Percentiles rank a stretch among this genome's conserved stretches.
These are phyloP conservation scores for Montipora capitata DNA, from an alignment of 92 coral and sea anemone species.

Conservation along the genomic window DNA sequence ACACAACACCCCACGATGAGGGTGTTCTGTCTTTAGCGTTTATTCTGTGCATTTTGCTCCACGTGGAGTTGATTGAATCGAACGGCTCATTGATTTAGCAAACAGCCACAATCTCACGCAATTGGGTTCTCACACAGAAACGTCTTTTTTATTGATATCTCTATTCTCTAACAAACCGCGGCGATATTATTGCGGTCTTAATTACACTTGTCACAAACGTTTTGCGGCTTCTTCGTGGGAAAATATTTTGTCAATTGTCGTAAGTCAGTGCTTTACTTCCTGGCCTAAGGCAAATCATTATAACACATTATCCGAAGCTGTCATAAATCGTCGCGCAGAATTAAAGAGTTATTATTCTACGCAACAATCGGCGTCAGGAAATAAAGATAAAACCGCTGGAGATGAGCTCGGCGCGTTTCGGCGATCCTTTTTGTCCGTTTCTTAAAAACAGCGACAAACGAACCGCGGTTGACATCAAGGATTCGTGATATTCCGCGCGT, in stretches of 20 bases:
- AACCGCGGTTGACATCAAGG: slow-evolving; percentile 15
- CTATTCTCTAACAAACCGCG: slow-evolving; percentile 73
- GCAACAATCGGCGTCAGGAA: slow-evolving; percentile 74
- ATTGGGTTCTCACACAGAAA: slow-evolving; percentile 41
- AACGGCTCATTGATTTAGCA: slow-evolving; percentile 48
- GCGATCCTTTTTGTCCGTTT: slow-evolving; percentile 23
- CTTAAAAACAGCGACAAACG: slow-evolving; percentile 54
- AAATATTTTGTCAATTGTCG: slow-evolving; percentile 79
- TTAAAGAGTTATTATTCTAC: slow-evolving; percentile 70
- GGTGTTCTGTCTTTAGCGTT: slow-evolving; percentile 6
- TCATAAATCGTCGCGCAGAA: slow-evolving; percentile 40
- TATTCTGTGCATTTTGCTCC: slow-evolving; percentile 13
- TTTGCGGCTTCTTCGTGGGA: slow-evolving; percentile 92
- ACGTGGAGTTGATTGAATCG: slow-evolving; percentile 50
- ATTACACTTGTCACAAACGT: slow-evolving; percentile 83
- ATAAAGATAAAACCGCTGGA: slow-evolving; percentile 70
- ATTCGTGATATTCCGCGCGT: background rate
- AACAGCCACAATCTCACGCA: slow-evolving; percentile 57
- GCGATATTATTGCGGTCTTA: slow-evolving; percentile 86
- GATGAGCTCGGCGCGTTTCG: slow-evolving; percentile 75
- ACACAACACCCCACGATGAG: slow-evolving; percentile 12
- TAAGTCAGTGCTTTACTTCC: slow-evolving; percentile 76
- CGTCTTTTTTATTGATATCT: slow-evolving; percentile 55
- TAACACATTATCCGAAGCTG: slow-evolving; percentile 34
- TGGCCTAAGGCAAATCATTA: slow-evolving; percentile 57